Percentiles rank a stretch among this genome's conserved stretches.
These are phyloP conservation scores for Prinia subflava DNA, from an alignment of 2,113 vertebrate genomes.

Conservation along the genomic window DNA sequence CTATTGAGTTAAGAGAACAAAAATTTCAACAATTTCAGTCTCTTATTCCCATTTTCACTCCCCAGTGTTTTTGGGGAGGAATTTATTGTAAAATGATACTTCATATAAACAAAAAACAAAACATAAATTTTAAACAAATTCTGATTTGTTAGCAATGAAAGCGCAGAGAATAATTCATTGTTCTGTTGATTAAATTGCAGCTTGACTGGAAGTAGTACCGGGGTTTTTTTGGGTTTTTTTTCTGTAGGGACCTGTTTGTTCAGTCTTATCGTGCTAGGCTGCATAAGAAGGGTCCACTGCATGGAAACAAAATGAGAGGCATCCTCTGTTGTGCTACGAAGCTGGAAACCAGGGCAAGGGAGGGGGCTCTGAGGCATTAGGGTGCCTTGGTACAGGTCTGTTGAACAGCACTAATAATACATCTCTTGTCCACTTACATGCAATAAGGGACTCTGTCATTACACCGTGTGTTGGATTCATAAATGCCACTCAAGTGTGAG, in stretches of 20 bases:
- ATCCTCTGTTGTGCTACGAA: background rate
- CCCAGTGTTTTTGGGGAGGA: background rate
- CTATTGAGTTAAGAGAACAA: background rate
- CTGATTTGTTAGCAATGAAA: background rate
- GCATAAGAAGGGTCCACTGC: background rate
- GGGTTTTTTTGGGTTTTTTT: background rate
- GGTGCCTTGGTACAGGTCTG: background rate
- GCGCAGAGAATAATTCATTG: background rate
- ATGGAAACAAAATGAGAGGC: background rate
- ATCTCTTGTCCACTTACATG: background rate
- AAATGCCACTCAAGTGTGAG: background rate
- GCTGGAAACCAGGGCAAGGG: background rate
- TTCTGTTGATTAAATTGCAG: background rate
- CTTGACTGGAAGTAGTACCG: background rate
- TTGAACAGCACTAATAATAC: background rate
- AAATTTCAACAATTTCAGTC: background rate
- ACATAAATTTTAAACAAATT: background rate
- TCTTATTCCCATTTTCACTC: background rate
- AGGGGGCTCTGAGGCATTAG: background rate
- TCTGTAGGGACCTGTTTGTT: background rate
- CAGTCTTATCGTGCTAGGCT: background rate
- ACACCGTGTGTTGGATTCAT: background rate
- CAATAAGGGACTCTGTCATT: background rate
- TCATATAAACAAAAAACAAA: background rate
- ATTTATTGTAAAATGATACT: background rate